These are phyloP conservation scores for Eilema sororculum DNA, from an alignment of 2,888 invertebrate genomes.

Conservation along the genomic window DNA sequence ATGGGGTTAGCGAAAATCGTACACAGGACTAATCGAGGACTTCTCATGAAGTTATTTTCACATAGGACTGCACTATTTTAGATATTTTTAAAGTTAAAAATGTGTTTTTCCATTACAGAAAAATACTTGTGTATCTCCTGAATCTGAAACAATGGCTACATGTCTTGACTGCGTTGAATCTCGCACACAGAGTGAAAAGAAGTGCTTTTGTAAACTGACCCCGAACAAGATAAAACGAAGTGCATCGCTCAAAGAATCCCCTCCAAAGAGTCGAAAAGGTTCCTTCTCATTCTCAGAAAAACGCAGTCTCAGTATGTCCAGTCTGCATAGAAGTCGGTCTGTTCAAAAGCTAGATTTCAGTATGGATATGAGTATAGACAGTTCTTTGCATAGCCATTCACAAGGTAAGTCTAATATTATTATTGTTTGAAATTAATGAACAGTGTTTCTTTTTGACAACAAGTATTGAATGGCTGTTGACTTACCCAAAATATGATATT, in stretches of 20 bases:
- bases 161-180: slow-evolving; percentile 73
- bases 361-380: slow-evolving; percentile 85
- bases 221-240: slow-evolving; percentile 75
- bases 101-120: slow-evolving; percentile 64
- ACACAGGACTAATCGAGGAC: no score
- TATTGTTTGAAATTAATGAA: background rate
- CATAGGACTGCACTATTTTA: no score
- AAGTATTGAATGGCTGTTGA: no score
- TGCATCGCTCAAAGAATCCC: slow-evolving; percentile 77
- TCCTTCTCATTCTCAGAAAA: slow-evolving; percentile 71
- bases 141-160: slow-evolving; percentile 77
- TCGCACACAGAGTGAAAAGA: slow-evolving; percentile 59
- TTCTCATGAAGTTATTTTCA: no score
- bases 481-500: background rate
- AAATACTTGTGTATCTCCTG: slow-evolving; percentile 79
- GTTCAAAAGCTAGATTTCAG: slow-evolving; percentile 85
- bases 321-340: slow-evolving; percentile 78
- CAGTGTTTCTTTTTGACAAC: no score
- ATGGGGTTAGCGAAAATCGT: no score
- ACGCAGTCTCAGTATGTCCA: slow-evolving; percentile 78
- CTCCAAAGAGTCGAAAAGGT: slow-evolving; percentile 65
- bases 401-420: slow-evolving; percentile 64
- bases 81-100: background rate
- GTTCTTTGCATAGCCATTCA: slow-evolving; percentile 74
- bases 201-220: slow-evolving; percentile 72